phyloP scores from a whole-genome alignment of 92 coral and sea anemone genomes.

The Epizoanthus fatuus region DNA sequence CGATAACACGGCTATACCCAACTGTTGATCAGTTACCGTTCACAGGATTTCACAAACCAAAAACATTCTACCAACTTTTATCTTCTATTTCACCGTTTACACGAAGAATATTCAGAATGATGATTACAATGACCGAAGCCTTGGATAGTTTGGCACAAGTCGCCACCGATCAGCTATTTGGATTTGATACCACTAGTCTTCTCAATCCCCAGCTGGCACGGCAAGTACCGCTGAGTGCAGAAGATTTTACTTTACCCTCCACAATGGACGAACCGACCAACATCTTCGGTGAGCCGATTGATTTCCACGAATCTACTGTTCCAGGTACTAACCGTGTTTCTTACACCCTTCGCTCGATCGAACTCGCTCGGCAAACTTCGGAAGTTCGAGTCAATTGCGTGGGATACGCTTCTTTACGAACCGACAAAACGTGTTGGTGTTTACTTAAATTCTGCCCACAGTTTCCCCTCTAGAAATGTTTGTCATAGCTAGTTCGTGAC shows the following conservation, averaged over 20 bases:
- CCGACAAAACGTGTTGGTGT: slow-evolving; percentile 42
- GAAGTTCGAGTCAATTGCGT: slow-evolving; percentile 66
- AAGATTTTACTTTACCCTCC: slow-evolving; percentile 85
- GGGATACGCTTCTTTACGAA: slow-evolving; percentile 56
- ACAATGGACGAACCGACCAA: slow-evolving; percentile 94
- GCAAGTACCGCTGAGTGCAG: slow-evolving; percentile 93
- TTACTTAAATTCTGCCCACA: slow-evolving; percentile 45
- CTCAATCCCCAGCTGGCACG: slow-evolving; percentile 95
- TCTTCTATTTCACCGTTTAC: slow-evolving; percentile 49
- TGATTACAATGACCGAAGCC: slow-evolving; percentile 96
- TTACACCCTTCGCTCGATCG: slow-evolving; percentile 44
- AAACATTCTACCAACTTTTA: slow-evolving; percentile 29
- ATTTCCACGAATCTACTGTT: slow-evolving; percentile 93
- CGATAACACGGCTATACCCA: slow-evolving; percentile 96
- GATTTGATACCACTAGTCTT: slow-evolving; percentile 96
- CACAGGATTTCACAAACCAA: slow-evolving; percentile 43
- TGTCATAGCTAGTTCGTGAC: slow-evolving; percentile 31
- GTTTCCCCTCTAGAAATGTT: slow-evolving; percentile 35
- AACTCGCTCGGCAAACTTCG: slow-evolving; percentile 67
- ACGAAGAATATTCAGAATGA: slow-evolving; percentile 60
- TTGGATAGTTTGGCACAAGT: slow-evolving; percentile 99
- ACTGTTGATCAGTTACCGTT: slow-evolving; percentile 99
- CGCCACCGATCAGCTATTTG: slow-evolving; percentile 99
- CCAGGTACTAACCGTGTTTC: slow-evolving; percentile 85
- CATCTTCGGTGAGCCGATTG: slow-evolving; percentile 99